Evolutionary conservation across 37 sponge, comb jelly and placozoan species (phyloP), one percentile per base, ranked within the genome.

Genomic region (Eunapius fragilis): DNA sequence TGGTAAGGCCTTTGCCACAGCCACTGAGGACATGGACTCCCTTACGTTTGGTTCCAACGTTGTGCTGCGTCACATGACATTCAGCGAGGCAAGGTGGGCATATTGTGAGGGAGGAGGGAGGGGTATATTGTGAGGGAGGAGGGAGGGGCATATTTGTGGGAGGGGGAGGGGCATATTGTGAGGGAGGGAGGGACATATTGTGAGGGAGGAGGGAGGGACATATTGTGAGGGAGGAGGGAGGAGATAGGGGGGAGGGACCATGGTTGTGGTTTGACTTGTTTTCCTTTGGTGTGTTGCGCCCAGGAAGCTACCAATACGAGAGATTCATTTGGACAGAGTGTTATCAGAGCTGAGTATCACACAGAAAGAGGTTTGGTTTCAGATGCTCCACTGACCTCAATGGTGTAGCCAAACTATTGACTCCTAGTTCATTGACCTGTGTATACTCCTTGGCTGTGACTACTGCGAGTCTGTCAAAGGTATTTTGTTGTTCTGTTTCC

Each of bases 21-120:
- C 97, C 2, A 99, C 98, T 19, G 99, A 99, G 69, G 99, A 99
- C 76, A 99, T 99, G 99, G 99, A 99, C 79, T 87, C 93, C 25
- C 90, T 99, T 36, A 99, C 99, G 9, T 99, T 97, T 85, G 99
- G 97, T 0, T 88, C 99, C 13, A 70, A 28, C 25, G 84, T 95
- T 11, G 75, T 97, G 5, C 88, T 99, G 10, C 91, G 99, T 5
- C 92, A 99, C 74, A 78, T 99, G 75, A 99, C 98, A 35, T 88
- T 94, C 69, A 99, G 99, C 82, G 99, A 99, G 88, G 90, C 96
- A 0, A 97, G 89, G 97, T 96, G 27, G 32, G 87, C 69, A 28
- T 12, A 2, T 34, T 28, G 22, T 58, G 58, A 58, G 58, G 7
- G 58, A 58, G 58, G 58, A 1, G 58, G 14, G 58, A 19, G 6